Evolutionary conservation across 2,888 invertebrate genomes (phyloP).

Genomic region (Apodemia hepburni): DNA sequence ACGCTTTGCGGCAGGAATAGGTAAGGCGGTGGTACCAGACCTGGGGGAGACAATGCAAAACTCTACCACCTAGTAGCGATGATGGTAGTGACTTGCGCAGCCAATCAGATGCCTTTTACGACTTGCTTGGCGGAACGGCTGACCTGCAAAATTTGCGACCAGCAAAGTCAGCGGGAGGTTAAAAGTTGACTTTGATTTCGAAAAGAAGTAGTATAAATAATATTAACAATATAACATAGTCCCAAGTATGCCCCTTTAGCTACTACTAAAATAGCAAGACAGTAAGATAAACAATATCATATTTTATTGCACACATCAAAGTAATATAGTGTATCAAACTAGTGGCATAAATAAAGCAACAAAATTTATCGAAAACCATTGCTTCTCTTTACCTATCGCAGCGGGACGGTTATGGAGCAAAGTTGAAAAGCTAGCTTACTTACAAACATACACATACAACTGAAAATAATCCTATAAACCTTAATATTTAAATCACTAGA

Average conservation of each 20-base stretch:
- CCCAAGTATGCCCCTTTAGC: not conserved
- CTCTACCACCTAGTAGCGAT: too few relatives aligned
- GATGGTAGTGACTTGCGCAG: too few relatives aligned
- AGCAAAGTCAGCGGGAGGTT: too few relatives aligned
- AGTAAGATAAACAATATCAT: slow-evolving; percentile 17
- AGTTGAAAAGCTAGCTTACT: slow-evolving; percentile 52
- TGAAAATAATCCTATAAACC: slow-evolving; percentile 16
- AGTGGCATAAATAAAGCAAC: slow-evolving; percentile 45
- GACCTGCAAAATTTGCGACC: too few relatives aligned
- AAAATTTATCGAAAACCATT: slow-evolving; percentile 56
- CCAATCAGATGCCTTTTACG: too few relatives aligned
- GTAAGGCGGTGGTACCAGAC: too few relatives aligned
- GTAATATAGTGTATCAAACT: slow-evolving; percentile 41
- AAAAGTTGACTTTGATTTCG: too few relatives aligned
- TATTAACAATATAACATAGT: too few relatives aligned
- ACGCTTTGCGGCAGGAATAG: too few relatives aligned
- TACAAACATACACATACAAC: slow-evolving; percentile 33
- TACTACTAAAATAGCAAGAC: not conserved
- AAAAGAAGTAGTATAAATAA: too few relatives aligned
- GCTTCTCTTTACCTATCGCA: slow-evolving; percentile 58
- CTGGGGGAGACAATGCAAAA: too few relatives aligned
- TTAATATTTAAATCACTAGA: slow-evolving; percentile 22
- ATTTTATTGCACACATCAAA: slow-evolving; percentile 35
- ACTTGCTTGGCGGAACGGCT: too few relatives aligned
- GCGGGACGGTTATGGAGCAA: slow-evolving; percentile 59